These are phyloP conservation scores for Luscinia megarhynchos DNA, from an alignment of 2,797 vertebrate species.

Conservation along the genomic window DNA sequence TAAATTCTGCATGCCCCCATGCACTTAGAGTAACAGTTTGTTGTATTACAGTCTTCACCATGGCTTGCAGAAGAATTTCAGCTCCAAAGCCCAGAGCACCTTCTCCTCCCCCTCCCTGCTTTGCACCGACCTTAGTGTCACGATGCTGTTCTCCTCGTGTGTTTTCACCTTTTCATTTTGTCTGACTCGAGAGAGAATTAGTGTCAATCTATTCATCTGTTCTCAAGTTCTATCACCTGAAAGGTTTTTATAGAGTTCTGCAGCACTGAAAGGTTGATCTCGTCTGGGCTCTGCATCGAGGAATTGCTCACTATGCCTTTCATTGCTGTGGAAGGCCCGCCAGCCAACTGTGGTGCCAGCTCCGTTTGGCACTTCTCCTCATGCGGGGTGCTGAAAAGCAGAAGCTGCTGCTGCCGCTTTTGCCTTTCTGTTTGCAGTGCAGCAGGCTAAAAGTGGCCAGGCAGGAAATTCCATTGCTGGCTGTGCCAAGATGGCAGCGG, in stretches of 20 bases:
- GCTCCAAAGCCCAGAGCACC: background rate
- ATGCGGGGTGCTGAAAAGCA: background rate
- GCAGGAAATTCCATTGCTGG: background rate
- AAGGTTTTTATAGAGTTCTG: background rate
- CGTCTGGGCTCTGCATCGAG: fast-evolving
- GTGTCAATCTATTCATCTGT: background rate
- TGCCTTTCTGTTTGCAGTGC: background rate
- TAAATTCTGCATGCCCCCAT: background rate
- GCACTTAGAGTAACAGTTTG: background rate
- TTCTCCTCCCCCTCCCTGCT: background rate
- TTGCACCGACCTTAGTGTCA: background rate
- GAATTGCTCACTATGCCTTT: background rate
- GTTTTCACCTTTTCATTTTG: background rate
- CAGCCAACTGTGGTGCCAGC: fast-evolving
- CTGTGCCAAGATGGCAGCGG: background rate
- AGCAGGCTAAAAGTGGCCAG: background rate
- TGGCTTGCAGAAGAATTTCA: background rate
- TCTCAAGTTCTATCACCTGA: background rate
- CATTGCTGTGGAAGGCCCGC: fast-evolving
- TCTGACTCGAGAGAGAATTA: background rate
- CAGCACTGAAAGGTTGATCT: background rate
- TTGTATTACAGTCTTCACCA: background rate
- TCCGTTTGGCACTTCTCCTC: background rate
- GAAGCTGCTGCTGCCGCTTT: fast-evolving
- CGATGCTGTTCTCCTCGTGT: background rate